Percentiles rank a stretch among this genome's conserved stretches.
Conservation (phyloP, 2,113 vertebrate species). For the Eurystomus gularis region DNA sequence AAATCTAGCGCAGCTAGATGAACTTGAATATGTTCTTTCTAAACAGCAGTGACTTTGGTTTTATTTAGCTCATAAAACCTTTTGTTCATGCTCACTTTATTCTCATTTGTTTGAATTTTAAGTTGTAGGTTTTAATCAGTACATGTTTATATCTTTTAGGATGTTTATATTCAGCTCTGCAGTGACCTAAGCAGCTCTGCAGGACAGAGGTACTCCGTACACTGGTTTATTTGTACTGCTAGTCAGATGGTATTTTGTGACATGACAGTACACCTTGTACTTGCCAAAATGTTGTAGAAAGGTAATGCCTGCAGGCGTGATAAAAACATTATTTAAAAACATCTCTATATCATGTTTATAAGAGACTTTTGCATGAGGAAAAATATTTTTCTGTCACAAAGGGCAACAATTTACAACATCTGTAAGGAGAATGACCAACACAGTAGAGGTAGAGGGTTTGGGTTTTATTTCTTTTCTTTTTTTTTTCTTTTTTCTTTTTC, state of each 20-base stretch:
- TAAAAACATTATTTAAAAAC: conserved; percentile 3
- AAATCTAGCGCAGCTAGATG: background rate
- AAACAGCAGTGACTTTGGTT: background rate
- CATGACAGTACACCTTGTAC: background rate
- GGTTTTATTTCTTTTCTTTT: background rate
- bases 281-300: background rate
- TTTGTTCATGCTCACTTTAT: background rate
- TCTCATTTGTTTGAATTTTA: conserved; percentile 4
- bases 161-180: background rate
- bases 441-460: fast-evolving
- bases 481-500: too few relatives aligned
- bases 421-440: background rate
- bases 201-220: background rate
- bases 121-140: background rate
- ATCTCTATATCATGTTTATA: background rate
- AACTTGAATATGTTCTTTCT: background rate
- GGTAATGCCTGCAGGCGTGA: background rate
- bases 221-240: background rate
- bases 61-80: background rate
- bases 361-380: background rate
- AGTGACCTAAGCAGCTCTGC: background rate
- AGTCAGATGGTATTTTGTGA: background rate
- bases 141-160: background rate
- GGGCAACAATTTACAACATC: background rate
- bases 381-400: conserved; percentile 20